These are phyloP conservation scores for Metellina segmentata DNA, from an alignment of 2,888 invertebrate genomes.

Conservation along the genomic window DNA sequence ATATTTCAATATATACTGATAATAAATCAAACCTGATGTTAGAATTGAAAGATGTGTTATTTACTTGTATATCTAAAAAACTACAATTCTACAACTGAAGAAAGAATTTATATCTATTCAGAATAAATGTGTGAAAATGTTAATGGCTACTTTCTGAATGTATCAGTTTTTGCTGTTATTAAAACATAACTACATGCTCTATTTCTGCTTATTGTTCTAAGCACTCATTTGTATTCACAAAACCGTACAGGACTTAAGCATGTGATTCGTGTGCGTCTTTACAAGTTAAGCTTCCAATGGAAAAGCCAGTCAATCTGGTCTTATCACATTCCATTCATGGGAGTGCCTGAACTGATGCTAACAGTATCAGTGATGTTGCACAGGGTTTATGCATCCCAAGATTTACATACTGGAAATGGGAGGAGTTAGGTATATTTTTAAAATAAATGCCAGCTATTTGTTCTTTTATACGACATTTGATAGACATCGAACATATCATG, in stretches of 20 bases:
- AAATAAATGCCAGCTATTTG: no score
- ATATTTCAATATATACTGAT: background rate
- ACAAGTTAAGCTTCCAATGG: background rate
- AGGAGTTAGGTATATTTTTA: no score
- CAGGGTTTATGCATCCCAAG: background rate
- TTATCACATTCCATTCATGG: background rate
- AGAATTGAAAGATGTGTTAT: background rate
- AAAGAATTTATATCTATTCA: background rate
- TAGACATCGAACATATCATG: no score
- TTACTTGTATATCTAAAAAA: background rate
- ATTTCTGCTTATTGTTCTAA: constrained; percentile 1
- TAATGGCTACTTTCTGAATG: background rate
- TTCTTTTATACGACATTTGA: no score
- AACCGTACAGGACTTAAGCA: background rate
- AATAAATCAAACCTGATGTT: constrained; percentile 9
- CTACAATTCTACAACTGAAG: background rate
- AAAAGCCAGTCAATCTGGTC: background rate
- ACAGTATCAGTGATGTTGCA: background rate
- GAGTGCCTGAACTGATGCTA: constrained; percentile 1
- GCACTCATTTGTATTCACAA: background rate
- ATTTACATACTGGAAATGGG: no score
- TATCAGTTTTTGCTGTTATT: constrained; percentile 1
- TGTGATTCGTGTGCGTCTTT: background rate
- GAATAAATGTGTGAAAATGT: constrained; percentile 1
- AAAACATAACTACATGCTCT: background rate